Evolutionary conservation across 2,888 invertebrate genomes (phyloP).

Genomic region (Pristionchus exspectatus): DNA sequence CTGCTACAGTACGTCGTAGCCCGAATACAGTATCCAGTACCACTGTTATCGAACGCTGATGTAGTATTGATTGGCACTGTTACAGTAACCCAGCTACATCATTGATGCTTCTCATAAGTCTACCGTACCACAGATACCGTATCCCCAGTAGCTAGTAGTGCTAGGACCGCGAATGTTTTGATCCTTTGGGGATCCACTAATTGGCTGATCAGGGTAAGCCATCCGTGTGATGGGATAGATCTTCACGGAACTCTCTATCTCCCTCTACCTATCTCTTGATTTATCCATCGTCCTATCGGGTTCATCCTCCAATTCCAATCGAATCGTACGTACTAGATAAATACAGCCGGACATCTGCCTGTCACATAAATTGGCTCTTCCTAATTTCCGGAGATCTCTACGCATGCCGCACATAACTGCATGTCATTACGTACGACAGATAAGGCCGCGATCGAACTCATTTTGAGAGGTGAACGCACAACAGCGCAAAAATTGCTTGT

Average conservation of each 20-base stretch:
- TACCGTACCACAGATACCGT: constrained; percentile 17
- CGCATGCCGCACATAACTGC: not conserved
- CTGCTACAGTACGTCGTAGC: too few species aligned
- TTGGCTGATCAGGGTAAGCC: constrained; percentile 46
- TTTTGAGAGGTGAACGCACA: constrained; percentile 5
- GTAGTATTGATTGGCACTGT: too few species aligned
- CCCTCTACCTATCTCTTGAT: constrained; percentile 5
- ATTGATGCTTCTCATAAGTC: not conserved
- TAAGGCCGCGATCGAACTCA: constrained; percentile 23
- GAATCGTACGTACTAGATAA: not conserved
- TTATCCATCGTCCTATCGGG: not conserved
- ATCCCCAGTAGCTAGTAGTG: not conserved
- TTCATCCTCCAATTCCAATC: not conserved
- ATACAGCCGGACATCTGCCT: not conserved
- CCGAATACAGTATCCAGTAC: too few species aligned
- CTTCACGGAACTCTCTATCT: constrained; percentile 6
- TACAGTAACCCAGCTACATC: too few species aligned
- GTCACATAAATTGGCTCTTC: constrained; percentile 1
- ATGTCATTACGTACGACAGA: constrained; percentile 6
- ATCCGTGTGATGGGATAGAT: constrained; percentile 50
- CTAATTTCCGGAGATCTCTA: not conserved
- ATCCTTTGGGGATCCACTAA: not conserved
- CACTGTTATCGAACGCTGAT: too few species aligned
- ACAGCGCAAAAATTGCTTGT: constrained; percentile 17
- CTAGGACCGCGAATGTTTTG: constrained; percentile 8